Evolutionary conservation across 23 tunicate genomes (phyloP).

Genomic region (Trididemnum clinides): DNA sequence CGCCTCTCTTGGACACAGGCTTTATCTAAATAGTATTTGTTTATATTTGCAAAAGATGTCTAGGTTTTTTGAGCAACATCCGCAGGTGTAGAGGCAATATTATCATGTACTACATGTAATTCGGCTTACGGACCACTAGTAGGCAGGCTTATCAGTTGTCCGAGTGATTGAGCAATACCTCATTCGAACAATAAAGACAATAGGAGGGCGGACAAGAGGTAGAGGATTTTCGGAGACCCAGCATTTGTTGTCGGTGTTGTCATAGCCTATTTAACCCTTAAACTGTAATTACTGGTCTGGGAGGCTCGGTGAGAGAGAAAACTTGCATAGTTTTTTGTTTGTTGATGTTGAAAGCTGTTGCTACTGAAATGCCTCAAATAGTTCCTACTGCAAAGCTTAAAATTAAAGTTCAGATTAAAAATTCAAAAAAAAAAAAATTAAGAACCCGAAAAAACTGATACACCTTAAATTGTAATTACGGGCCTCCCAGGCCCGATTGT

Average conservation of each 20-base stretch:
- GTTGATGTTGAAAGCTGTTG: too few species aligned
- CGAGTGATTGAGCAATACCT: not conserved
- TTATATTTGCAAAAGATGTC: not conserved
- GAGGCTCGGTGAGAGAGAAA: too few species aligned
- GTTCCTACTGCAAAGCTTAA: too few species aligned
- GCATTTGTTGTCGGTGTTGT: not conserved
- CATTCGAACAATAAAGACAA: not conserved
- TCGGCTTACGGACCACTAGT: not conserved
- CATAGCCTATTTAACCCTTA: too few species aligned
- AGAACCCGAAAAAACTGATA: too few species aligned
- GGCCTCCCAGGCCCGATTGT: too few species aligned
- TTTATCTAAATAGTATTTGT: not conserved
- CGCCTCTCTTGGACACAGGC: not conserved
- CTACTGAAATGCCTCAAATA: too few species aligned
- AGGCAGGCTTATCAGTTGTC: not conserved
- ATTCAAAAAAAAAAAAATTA: too few species aligned
- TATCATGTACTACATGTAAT: not conserved
- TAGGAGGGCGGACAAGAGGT: not conserved
- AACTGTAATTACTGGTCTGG: too few species aligned
- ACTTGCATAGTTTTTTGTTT: too few species aligned
- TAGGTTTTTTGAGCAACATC: not conserved
- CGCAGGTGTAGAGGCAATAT: not conserved
- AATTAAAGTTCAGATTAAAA: too few species aligned
- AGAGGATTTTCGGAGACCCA: constrained; percentile 1
- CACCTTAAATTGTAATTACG: too few species aligned